Evolutionary conservation across 2,888 invertebrate genomes (phyloP).

Genomic region (Tipula vernalis): DNA sequence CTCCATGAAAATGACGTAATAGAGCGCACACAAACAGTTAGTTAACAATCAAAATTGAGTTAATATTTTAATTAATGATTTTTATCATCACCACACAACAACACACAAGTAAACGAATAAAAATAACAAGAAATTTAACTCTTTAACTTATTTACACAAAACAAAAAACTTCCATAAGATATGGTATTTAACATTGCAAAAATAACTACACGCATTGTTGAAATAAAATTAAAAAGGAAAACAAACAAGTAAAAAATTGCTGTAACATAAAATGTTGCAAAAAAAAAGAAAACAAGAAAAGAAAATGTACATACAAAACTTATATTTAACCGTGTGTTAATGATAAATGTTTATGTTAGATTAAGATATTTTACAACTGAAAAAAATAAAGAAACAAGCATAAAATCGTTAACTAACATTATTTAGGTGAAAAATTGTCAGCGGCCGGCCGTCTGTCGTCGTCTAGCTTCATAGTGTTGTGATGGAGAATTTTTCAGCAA

Average conservation of each 20-base stretch:
- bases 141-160: not conserved
- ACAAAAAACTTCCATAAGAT: not conserved
- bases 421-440: not conserved
- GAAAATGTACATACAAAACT: not conserved
- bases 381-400: not conserved
- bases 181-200: not conserved
- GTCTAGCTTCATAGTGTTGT: no score
- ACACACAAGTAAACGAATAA: not conserved
- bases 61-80: not conserved
- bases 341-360: conserved; percentile 4
- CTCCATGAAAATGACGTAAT: not conserved
- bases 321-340: not conserved
- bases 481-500: no score
- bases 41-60: not conserved
- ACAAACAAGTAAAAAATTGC: not conserved
- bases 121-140: not conserved
- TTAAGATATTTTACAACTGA: not conserved
- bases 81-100: not conserved
- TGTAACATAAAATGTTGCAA: not conserved
- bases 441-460: not conserved
- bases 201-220: conserved; percentile 4
- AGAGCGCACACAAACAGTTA: not conserved
- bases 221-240: not conserved
- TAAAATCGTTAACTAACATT: not conserved
- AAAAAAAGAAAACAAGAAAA: not conserved